A percentile compares a stretch with the other conserved stretches of the same genome.
phyloP scores from a whole-genome alignment of 2,797 vertebrate species.

The Microcaecilia unicolor region DNA sequence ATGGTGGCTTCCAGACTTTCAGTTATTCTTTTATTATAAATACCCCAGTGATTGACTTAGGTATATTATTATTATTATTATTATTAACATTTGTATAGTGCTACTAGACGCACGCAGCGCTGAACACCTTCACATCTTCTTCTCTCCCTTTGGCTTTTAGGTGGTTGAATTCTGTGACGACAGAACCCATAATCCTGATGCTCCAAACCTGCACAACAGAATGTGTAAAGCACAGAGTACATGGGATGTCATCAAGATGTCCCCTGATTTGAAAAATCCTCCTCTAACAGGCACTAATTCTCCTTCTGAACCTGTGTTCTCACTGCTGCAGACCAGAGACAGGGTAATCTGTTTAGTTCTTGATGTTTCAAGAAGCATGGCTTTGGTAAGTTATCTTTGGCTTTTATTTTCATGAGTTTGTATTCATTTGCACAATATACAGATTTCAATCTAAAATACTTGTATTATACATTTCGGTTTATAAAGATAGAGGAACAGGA shows the following conservation, averaged over 20 bases:
- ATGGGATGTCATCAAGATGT: constrained; percentile 49
- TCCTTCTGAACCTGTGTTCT: constrained; percentile 30
- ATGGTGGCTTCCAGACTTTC: no score
- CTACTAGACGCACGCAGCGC: no score
- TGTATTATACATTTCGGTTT: no score
- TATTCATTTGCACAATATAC: no score
- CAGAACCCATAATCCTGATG: constrained; percentile 48
- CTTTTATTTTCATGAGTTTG: neutral
- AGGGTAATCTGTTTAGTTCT: constrained; percentile 51
- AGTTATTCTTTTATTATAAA: no score
- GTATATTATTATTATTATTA: no score
- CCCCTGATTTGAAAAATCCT: constrained; percentile 38
- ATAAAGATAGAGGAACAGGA: no score
- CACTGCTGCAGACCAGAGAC: constrained; percentile 34
- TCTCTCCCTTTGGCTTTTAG: constrained; percentile 25
- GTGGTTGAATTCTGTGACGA: constrained; percentile 48
- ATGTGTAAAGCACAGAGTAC: constrained; percentile 45
- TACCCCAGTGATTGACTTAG: no score
- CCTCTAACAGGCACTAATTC: constrained; percentile 8
- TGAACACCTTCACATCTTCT: no score
- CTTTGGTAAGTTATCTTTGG: neutral
- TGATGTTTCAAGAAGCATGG: constrained; percentile 61
- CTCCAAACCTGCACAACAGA: constrained; percentile 55
- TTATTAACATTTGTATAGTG: no score
- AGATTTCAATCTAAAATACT: no score